These are phyloP conservation scores for Cyanoliseus patagonus DNA, from an alignment of 2,113 vertebrate species.

Conservation along the genomic window DNA sequence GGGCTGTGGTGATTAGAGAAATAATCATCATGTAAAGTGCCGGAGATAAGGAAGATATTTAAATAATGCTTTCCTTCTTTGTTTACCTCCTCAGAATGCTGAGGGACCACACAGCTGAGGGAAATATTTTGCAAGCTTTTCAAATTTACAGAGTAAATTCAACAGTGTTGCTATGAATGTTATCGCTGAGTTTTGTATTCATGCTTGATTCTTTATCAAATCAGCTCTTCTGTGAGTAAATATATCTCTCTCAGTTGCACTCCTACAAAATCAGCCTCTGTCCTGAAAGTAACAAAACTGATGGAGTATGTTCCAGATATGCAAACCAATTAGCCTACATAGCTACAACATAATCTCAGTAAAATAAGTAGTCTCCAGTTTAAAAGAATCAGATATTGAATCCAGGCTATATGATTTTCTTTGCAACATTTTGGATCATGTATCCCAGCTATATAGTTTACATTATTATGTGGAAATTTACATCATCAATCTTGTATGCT, in stretches of 20 bases:
- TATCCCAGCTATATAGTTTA: background rate
- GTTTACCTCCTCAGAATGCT: slow-evolving; percentile 24
- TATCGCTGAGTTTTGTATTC: background rate
- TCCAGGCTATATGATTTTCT: background rate
- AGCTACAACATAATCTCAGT: background rate
- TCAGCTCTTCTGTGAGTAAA: slow-evolving; percentile 12
- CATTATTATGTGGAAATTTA: background rate
- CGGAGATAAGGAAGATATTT: slow-evolving; percentile 19
- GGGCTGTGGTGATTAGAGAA: slow-evolving; percentile 1
- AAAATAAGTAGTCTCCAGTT: background rate
- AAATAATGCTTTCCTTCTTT: slow-evolving; percentile 9
- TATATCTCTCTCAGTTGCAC: background rate
- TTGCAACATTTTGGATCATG: background rate
- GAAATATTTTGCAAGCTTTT: slow-evolving; percentile 26
- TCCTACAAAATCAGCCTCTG: background rate
- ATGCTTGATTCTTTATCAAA: slow-evolving; percentile 24
- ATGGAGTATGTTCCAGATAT: background rate
- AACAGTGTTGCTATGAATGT: background rate
- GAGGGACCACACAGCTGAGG: background rate
- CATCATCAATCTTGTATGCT: background rate
- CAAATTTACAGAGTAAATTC: slow-evolving; percentile 37
- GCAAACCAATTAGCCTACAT: slow-evolving; percentile 13
- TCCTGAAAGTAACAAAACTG: slow-evolving; percentile 1
- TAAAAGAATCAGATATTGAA: background rate
- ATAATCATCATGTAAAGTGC: slow-evolving; percentile 12